These are phyloP conservation scores for Euproctis similis DNA, from an alignment of 2,888 invertebrate species.

Conservation along the genomic window DNA sequence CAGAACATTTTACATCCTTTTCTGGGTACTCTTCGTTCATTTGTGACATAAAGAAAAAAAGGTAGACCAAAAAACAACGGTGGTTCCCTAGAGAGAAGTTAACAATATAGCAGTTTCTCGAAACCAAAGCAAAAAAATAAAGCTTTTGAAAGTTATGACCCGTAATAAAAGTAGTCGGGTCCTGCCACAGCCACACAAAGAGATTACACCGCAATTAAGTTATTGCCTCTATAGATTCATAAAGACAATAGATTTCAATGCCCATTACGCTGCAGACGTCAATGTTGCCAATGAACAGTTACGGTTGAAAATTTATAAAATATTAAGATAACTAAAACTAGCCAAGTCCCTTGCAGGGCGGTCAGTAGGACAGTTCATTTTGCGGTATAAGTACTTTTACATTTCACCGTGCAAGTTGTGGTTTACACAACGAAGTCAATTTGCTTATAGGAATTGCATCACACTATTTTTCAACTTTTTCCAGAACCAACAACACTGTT, in stretches of 20 bases:
- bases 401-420: no score
- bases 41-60: conserved; percentile 21
- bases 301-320: no score
- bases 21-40: conserved; percentile 18
- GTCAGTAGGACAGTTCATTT: no score
- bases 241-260: conserved; percentile 47
- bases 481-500: no score
- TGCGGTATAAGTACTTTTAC: no score
- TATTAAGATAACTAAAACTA: no score
- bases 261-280: conserved; percentile 49
- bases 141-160: conserved; percentile 40
- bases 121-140: conserved; percentile 35
- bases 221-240: conserved; percentile 53
- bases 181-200: conserved; percentile 43
- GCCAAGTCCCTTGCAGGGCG: no score
- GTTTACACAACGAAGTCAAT: no score
- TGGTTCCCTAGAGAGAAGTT: conserved; percentile 30
- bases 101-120: conserved; percentile 44
- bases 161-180: conserved; percentile 43
- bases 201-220: conserved; percentile 56
- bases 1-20: conserved; percentile 42
- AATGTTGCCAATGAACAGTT: conserved; percentile 51
- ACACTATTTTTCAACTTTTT: no score
- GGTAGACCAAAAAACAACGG: conserved; percentile 36
- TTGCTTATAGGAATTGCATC: no score